Conservation (phyloP, 2,888 invertebrate species). For the Philhelius pedissequus region DNA sequence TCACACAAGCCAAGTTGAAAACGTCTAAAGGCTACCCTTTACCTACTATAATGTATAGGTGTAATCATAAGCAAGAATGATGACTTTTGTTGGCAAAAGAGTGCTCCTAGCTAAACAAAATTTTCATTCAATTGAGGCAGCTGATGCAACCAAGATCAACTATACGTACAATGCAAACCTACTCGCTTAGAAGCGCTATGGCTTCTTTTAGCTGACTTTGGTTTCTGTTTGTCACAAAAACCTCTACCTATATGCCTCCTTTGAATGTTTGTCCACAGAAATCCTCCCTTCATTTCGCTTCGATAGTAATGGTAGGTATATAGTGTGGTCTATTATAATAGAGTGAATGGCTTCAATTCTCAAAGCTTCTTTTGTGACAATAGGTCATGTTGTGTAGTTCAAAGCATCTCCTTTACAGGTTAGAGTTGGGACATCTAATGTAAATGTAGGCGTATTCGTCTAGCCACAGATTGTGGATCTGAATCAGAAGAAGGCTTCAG, state of each 20-base stretch:
- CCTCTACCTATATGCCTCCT: neutral
- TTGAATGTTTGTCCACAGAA: conserved; percentile 5
- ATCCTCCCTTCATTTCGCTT: neutral
- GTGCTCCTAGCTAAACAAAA: neutral
- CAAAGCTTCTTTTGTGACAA: neutral
- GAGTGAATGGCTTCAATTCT: neutral
- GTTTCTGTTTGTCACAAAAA: neutral
- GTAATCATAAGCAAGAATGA: neutral
- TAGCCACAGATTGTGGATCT: too few relatives aligned
- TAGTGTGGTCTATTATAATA: neutral
- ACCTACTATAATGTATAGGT: too few relatives aligned
- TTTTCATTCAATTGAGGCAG: neutral
- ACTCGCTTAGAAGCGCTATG: neutral
- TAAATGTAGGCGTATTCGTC: too few relatives aligned
- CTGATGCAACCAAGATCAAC: neutral
- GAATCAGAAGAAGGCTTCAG: too few relatives aligned
- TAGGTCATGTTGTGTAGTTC: neutral
- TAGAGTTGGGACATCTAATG: neutral
- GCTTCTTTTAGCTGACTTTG: neutral
- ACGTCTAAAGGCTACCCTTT: neutral
- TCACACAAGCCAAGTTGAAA: neutral
- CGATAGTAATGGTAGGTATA: too few relatives aligned
- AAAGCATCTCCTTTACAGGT: neutral
- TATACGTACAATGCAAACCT: neutral
- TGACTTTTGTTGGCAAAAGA: neutral